These are phyloP conservation scores for Anastrepha ludens DNA, from an alignment of 1,140 invertebrate genomes.

Conservation along the genomic window DNA sequence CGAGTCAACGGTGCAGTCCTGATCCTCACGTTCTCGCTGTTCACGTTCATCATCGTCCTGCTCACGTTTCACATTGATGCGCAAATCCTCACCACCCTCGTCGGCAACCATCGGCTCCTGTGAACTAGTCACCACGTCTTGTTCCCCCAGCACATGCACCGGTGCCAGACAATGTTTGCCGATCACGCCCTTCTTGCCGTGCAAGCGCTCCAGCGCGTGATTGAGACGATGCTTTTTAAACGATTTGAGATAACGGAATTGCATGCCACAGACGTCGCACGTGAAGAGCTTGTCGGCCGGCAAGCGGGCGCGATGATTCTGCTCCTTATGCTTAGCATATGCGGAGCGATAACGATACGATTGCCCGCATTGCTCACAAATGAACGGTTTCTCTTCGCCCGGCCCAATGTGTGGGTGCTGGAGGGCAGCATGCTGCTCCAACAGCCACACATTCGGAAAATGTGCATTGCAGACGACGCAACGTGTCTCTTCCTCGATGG, in stretches of 20 bases:
- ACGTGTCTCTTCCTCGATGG: constrained; percentile 73
- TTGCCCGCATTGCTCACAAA: constrained; percentile 92
- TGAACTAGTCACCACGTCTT: constrained; percentile 83
- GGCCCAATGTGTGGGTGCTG: constrained; percentile 81
- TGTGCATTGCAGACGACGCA: constrained; percentile 87
- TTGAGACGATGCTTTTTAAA: constrained; percentile 92
- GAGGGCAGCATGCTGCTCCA: constrained; percentile 86
- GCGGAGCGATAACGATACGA: constrained; percentile 91
- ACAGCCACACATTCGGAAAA: constrained; percentile 87
- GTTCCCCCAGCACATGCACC: constrained; percentile 63
- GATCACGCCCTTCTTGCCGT: constrained; percentile 76
- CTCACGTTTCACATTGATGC: constrained; percentile 70
- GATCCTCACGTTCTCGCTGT: constrained; percentile 76
- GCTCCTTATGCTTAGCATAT: constrained; percentile 90
- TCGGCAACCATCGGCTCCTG: constrained; percentile 78
- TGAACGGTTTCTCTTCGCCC: constrained; percentile 90
- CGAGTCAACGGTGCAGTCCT: constrained; percentile 83
- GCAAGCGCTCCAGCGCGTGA: constrained; percentile 87
- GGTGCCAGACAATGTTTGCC: constrained; percentile 23
- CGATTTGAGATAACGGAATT: constrained; percentile 90
- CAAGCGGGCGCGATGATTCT: constrained; percentile 88
- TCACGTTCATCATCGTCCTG: constrained; percentile 56
- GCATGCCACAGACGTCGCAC: constrained; percentile 92
- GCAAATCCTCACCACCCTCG: constrained; percentile 71
- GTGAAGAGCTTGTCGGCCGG: constrained; percentile 92